Percentiles rank a stretch among this genome's conserved stretches.
Conservation (phyloP, 2,888 invertebrate species). For the Chironomus tentans region DNA sequence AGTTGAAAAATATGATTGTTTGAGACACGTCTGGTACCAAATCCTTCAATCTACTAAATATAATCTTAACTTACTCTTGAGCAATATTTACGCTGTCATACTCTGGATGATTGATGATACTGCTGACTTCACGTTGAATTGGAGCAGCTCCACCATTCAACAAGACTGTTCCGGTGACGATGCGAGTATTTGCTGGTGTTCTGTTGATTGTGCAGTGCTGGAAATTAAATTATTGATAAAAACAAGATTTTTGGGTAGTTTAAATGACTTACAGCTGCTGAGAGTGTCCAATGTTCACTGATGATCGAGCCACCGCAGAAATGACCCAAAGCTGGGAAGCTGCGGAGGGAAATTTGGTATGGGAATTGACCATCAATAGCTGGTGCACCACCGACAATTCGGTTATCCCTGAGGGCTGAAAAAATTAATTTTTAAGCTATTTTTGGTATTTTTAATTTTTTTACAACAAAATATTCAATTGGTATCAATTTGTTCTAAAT, state of each 20-base stretch:
- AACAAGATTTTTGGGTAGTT: too few relatives aligned
- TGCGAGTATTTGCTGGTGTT: constrained; percentile 13
- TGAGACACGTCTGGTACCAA: too few relatives aligned
- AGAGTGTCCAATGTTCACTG: constrained; percentile 30
- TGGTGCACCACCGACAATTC: constrained; percentile 32
- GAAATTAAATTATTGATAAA: too few relatives aligned
- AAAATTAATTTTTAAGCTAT: too few relatives aligned
- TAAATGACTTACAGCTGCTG: constrained; percentile 28
- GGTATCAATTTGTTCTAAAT: too few relatives aligned
- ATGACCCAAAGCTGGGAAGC: constrained; percentile 1
- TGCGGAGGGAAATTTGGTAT: constrained; percentile 31
- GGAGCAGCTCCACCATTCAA: not conserved
- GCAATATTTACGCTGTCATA: constrained; percentile 25
- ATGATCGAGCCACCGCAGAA: constrained; percentile 33
- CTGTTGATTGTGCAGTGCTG: constrained; percentile 31
- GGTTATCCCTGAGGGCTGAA: too few relatives aligned
- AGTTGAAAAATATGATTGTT: too few relatives aligned
- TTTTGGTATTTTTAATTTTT: too few relatives aligned
- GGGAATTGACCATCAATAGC: constrained; percentile 31
- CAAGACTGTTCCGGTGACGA: constrained; percentile 8
- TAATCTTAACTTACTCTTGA: constrained; percentile 28
- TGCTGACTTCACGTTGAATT: not conserved
- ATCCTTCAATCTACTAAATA: too few relatives aligned
- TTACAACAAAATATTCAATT: too few relatives aligned
- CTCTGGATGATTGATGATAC: constrained; percentile 26